phyloP scores from a whole-genome alignment of 1,140 invertebrate species.

The Dinoponera quadriceps region DNA sequence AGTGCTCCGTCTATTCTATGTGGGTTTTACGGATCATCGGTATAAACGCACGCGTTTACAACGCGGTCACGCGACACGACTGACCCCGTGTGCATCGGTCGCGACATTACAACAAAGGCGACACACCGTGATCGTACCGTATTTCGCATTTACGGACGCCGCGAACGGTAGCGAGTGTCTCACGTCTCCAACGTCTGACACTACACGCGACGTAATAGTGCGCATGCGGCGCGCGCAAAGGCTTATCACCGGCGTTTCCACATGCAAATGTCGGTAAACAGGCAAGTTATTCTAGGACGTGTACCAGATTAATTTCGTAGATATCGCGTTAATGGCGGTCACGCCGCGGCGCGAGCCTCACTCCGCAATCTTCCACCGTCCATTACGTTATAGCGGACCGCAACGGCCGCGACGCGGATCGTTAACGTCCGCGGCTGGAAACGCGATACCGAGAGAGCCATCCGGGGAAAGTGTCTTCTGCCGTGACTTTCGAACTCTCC shows the following conservation, averaged over 20 bases:
- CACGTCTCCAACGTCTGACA: slow-evolving; percentile 18
- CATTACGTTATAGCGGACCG: slow-evolving; percentile 36
- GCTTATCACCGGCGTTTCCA: slow-evolving; percentile 54
- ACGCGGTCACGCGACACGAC: no score
- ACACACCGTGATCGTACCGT: neutral
- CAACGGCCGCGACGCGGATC: slow-evolving; percentile 33
- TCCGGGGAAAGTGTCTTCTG: slow-evolving; percentile 32
- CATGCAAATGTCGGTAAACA: slow-evolving; percentile 63
- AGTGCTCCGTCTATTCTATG: no score
- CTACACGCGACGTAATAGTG: slow-evolving; percentile 40
- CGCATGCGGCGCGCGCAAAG: neutral
- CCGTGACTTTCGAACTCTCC: neutral
- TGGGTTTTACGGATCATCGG: no score
- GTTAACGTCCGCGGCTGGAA: slow-evolving; percentile 28
- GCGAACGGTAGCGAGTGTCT: slow-evolving; percentile 6
- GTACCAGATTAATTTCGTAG: slow-evolving; percentile 72
- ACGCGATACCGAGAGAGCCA: neutral
- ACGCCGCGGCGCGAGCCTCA: slow-evolving; percentile 40
- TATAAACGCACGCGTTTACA: slow-evolving; percentile 11
- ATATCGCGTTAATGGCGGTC: slow-evolving; percentile 68
- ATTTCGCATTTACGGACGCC: neutral
- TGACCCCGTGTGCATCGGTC: neutral
- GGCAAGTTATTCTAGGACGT: slow-evolving; percentile 66
- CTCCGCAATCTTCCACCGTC: slow-evolving; percentile 39
- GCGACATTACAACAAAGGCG: neutral